Evolutionary conservation across 2,113 vertebrate genomes (phyloP), one percentile per base, ranked within the genome.

Genomic region (Talpa occidentalis): DNA sequence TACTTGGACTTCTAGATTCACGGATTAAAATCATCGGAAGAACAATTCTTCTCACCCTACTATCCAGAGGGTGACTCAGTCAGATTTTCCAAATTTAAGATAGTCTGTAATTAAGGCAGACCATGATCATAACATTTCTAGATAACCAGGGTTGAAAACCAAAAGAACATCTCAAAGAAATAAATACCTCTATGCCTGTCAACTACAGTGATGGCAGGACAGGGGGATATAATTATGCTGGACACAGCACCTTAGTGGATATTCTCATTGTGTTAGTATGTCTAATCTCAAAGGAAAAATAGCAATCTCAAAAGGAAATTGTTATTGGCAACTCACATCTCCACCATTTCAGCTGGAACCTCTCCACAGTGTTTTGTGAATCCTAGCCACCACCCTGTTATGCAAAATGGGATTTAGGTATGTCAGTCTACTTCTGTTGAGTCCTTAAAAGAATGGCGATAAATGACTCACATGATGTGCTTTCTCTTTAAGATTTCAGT

Each of bases 11-110:
- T 73, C 16, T 42, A 82, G 54, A 92, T 74, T 78, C 66, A 73
- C 12, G 60, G 77, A 86, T 78, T 88, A 81, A 93, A 92, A 69
- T 49, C 24, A 85, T 6, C 73, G 81, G 62, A 90, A 76, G n/a
- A 84, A 80, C 21, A 87, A 69, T 76, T 52, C 6, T 91, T 87
- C 28, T 93, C 59, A 74, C n/a, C 93, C 44, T 26, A 44, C 73
- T 89, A 47, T 28, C 21, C 82, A 70, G 44, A 77, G 78, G 6
- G 47, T 91, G 60, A 91, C 82, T 95, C 32, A 73, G 19, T 62
- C 56, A 80, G n/a, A 87, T 87, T 72, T 86, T 89, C 72, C 54
- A 91, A 93, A 94, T 80, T 56, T 89, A 94, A 96, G 60, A 87
- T 21, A 81, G 42, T 70, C 77, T 88, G 12, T 19, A 73, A 37